Percentiles rank a stretch among this genome's conserved stretches.
phyloP scores from a whole-genome alignment of 2,113 vertebrate genomes.

The Xenopus tropicalis region DNA sequence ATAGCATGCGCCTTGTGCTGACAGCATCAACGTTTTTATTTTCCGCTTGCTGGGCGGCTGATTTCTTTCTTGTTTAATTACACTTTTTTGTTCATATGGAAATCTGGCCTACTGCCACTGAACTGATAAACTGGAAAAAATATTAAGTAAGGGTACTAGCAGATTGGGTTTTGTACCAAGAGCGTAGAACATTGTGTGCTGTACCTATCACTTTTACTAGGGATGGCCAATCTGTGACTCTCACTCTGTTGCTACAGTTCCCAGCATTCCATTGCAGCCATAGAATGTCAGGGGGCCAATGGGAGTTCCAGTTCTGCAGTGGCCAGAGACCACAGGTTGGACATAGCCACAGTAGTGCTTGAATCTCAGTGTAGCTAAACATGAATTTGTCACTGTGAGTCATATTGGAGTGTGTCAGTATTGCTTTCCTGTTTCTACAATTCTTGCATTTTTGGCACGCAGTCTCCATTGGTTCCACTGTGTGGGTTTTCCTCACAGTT shows the following conservation, averaged over 20 bases:
- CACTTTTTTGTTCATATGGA: slow-evolving; percentile 27
- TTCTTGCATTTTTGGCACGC: neutral
- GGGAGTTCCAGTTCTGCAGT: no score
- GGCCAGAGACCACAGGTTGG: no score
- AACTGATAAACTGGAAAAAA: slow-evolving; percentile 43
- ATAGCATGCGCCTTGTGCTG: slow-evolving; percentile 31
- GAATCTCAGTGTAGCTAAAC: neutral
- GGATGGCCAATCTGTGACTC: neutral
- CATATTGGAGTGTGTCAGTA: neutral
- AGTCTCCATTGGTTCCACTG: neutral
- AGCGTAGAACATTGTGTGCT: neutral
- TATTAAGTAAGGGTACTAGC: slow-evolving; percentile 13
- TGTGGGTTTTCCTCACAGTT: neutral
- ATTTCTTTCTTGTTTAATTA: slow-evolving; percentile 8
- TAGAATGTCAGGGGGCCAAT: no score
- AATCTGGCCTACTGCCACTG: slow-evolving; percentile 39
- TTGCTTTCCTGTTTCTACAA: neutral
- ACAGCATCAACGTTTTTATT: slow-evolving; percentile 31
- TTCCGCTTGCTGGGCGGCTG: slow-evolving; percentile 6
- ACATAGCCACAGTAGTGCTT: neutral
- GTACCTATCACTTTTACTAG: no score
- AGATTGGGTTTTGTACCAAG: slow-evolving; percentile 8
- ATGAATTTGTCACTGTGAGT: neutral
- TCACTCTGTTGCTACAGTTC: neutral
- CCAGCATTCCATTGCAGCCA: no score